phyloP scores from a whole-genome alignment of 2,888 invertebrate species.

The Dynastes hyllus region DNA sequence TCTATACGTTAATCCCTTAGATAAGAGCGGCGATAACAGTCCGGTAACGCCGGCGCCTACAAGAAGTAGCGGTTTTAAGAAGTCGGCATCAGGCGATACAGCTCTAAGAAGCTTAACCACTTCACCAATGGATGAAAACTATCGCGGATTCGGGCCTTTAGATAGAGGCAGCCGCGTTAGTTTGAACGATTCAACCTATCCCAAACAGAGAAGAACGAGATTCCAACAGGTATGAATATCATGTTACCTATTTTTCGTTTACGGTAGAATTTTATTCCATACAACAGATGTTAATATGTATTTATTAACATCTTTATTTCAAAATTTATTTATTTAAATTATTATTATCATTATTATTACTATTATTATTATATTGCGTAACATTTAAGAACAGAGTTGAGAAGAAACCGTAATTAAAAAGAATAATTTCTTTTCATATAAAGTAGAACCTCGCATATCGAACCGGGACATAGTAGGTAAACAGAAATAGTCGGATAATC shows the following conservation, averaged over 20 bases:
- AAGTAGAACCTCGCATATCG: too few relatives aligned
- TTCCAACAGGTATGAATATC: slow-evolving; percentile 82
- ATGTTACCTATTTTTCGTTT: slow-evolving; percentile 3
- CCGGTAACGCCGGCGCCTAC: slow-evolving; percentile 71
- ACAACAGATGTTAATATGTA: too few relatives aligned
- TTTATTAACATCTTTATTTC: too few relatives aligned
- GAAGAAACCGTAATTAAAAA: too few relatives aligned
- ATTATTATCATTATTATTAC: too few relatives aligned
- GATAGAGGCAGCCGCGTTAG: slow-evolving; percentile 75
- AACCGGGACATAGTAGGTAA: too few relatives aligned
- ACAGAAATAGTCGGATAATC: too few relatives aligned
- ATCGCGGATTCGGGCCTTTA: slow-evolving; percentile 70
- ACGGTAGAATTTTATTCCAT: too few relatives aligned
- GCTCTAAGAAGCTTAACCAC: slow-evolving; percentile 79
- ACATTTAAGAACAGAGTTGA: too few relatives aligned
- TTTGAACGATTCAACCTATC: slow-evolving; percentile 79
- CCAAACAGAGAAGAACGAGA: slow-evolving; percentile 89
- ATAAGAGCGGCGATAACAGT: slow-evolving; percentile 74
- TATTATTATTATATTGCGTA: too few relatives aligned
- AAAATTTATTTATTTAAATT: too few relatives aligned
- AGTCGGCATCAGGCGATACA: slow-evolving; percentile 86
- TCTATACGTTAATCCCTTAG: slow-evolving; percentile 91
- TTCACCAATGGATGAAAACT: slow-evolving; percentile 75
- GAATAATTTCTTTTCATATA: too few relatives aligned
- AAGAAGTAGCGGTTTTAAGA: slow-evolving; percentile 77